phyloP scores from a whole-genome alignment of 1,140 invertebrate genomes.

The Goniozus legneri region DNA sequence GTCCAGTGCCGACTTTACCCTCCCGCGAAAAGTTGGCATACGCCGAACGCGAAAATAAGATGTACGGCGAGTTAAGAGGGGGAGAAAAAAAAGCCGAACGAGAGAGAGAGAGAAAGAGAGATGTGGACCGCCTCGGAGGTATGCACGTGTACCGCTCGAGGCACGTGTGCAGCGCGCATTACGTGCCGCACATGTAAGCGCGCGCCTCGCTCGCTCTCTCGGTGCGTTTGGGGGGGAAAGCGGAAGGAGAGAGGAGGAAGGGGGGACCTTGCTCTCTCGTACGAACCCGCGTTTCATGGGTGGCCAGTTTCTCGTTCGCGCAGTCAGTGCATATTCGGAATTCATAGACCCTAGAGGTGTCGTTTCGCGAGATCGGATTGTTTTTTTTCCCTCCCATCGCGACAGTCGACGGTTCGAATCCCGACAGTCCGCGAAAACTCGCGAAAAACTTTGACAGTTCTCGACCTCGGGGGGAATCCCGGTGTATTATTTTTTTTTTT shows the following conservation, averaged over 20 bases:
- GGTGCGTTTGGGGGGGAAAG: constrained; percentile 19
- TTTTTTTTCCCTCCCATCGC: too few relatives aligned
- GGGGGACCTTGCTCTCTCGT: background rate
- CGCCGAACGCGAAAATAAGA: too few relatives aligned
- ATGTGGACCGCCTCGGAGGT: too few relatives aligned
- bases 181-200: background rate
- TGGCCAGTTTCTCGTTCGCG: constrained; percentile 26
- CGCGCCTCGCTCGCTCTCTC: constrained; percentile 16
- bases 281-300: constrained; percentile 25
- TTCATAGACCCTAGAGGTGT: constrained; percentile 29
- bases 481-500: too few relatives aligned
- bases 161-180: background rate
- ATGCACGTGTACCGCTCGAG: constrained; percentile 13
- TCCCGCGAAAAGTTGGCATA: too few relatives aligned
- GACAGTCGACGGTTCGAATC: too few relatives aligned
- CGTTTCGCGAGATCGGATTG: too few relatives aligned
- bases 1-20: too few relatives aligned
- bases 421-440: too few relatives aligned
- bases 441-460: too few relatives aligned
- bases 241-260: constrained; percentile 12
- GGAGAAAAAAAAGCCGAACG: background rate
- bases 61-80: too few relatives aligned
- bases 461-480: too few relatives aligned
- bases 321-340: constrained; percentile 38
- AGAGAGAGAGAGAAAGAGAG: background rate